Base-by-base conservation (phyloP, 2,888 invertebrate species). In the Dasysyrphus albostriatus region DNA sequence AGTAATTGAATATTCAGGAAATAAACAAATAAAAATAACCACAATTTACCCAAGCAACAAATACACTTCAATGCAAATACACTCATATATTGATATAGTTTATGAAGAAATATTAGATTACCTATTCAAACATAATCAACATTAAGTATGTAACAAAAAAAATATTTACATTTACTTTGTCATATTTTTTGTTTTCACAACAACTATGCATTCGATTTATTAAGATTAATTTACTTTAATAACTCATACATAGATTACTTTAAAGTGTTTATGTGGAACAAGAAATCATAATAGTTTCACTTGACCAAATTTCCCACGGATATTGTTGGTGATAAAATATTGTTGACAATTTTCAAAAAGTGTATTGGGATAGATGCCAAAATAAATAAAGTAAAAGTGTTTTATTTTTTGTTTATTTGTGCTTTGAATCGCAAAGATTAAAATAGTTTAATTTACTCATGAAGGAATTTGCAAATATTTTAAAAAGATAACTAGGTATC, bases 1-100 rank as follows among this genome's bases (percentile, higher is more conserved):
- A 29, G 63, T 63, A 63, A 63, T 63, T 24, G 44, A 44, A 63
- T 63, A 63, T 63, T 42, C n/a, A 29, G 44, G 44, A 63, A 63
- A 63, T 10, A 54, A 54, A 54, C 3, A 63, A 44, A 63, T 63
- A 63, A 8, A 63, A 61, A 63, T 29, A 63, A 63, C 63, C 63
- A 12, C 63, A 63, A 24, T n/a, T 42, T 29, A 42, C 3, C 19
- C 14, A 61, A 42, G 42, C 42, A 61, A 42, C 19, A 24, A 14
- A 14, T 5, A 14, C 5, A 12, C 12, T 42, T 34, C 34, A 34
- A n/a, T n/a, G n/a, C n/a, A 42, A 51, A 51, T 19, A 49, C 10
- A 49, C 19, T 19, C 5, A 49, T 49, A 14, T 24, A 29, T 9
- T 4, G 5, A 6, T 39, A 29, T 3, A n/a, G 24, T 29, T 63